Conservation (phyloP, 1,140 invertebrate genomes). For the Diabrotica virgifera region DNA sequence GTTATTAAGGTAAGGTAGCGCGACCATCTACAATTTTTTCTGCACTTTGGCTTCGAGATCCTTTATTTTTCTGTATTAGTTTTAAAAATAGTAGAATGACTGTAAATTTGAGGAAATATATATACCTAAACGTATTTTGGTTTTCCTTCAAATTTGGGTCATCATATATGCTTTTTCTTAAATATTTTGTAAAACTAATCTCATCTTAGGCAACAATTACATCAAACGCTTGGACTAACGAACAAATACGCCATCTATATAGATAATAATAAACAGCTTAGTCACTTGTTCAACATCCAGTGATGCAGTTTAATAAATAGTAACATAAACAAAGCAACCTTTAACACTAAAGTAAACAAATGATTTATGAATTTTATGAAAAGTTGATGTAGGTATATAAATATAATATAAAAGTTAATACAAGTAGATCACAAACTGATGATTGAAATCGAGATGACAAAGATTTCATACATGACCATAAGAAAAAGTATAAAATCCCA, state of each 20-base stretch:
- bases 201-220: slow-evolving; percentile 30
- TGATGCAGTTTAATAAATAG: too few relatives aligned
- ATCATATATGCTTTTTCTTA: background rate
- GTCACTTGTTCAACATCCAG: too few relatives aligned
- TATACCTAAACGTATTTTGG: too few relatives aligned
- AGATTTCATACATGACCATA: too few relatives aligned
- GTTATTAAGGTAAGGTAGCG: slow-evolving; percentile 41
- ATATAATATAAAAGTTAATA: too few relatives aligned
- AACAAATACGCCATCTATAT: slow-evolving; percentile 31
- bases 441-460: too few relatives aligned
- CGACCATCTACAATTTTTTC: slow-evolving; percentile 30
- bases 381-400: too few relatives aligned
- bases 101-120: background rate
- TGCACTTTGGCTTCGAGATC: slow-evolving; percentile 20
- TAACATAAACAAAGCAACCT: too few relatives aligned
- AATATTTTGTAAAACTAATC: slow-evolving; percentile 21
- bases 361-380: too few relatives aligned
- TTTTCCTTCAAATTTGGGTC: background rate
- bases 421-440: too few relatives aligned
- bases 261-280: background rate
- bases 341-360: too few relatives aligned
- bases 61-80: background rate
- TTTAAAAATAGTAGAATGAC: background rate
- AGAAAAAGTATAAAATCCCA: too few relatives aligned
- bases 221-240: slow-evolving; percentile 27